Conservation (phyloP, 2,888 invertebrate genomes). For the Tipula unca region DNA sequence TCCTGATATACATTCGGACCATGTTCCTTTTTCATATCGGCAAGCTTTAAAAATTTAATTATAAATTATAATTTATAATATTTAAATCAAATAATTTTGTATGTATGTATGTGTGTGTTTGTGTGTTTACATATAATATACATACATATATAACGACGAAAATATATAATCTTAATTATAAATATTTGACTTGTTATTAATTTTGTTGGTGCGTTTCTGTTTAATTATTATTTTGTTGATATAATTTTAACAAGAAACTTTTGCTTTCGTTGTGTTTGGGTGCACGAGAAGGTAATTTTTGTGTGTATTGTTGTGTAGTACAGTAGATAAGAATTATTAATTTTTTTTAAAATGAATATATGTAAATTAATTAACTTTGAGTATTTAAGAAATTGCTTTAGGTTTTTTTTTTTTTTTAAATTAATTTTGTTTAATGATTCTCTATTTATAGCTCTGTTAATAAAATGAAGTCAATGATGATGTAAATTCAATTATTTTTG, state of each 20-base stretch:
- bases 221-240: neutral
- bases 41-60: slow-evolving; percentile 49
- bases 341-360: neutral
- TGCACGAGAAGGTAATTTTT: neutral
- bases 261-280: neutral
- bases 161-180: slow-evolving; percentile 15
- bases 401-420: too few species aligned
- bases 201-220: neutral
- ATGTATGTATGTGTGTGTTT: neutral
- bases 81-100: neutral
- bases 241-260: neutral
- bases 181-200: neutral
- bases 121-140: neutral
- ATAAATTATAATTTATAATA: neutral
- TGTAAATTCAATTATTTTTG: too few species aligned
- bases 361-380: too few species aligned
- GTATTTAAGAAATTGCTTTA: too few species aligned
- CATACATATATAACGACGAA: slow-evolving; percentile 3
- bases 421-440: too few species aligned
- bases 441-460: too few species aligned
- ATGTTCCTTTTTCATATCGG: slow-evolving; percentile 80
- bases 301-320: neutral
- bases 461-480: too few species aligned
- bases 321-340: neutral
- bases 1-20: slow-evolving; percentile 75